These are phyloP conservation scores for Argynnis bischoffii DNA, from an alignment of 2,888 invertebrate genomes.

Conservation along the genomic window DNA sequence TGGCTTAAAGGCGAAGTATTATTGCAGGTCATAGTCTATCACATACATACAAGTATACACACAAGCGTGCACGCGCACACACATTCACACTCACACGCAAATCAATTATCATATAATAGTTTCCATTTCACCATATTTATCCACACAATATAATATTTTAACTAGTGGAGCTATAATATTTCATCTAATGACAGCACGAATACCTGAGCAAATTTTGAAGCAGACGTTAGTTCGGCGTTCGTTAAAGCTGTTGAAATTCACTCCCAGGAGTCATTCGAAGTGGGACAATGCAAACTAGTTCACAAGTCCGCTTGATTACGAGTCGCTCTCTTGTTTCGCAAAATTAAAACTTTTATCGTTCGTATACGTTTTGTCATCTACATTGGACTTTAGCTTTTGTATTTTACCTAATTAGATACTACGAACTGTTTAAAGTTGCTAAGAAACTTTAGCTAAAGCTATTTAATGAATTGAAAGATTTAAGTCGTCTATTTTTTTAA, in stretches of 20 bases:
- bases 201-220: slow-evolving; percentile 33
- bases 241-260: slow-evolving; percentile 37
- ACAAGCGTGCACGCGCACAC: no score
- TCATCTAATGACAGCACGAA: not conserved
- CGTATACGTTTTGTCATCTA: slow-evolving; percentile 30
- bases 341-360: slow-evolving; percentile 39
- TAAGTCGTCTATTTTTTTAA: no score
- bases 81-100: no score
- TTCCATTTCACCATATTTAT: no score
- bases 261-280: slow-evolving; percentile 37
- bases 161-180: not conserved
- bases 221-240: slow-evolving; percentile 21
- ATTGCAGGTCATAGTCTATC: no score
- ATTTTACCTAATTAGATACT: slow-evolving; percentile 20
- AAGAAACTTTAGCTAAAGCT: not conserved
- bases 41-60: no score
- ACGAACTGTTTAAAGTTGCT: slow-evolving; percentile 4
- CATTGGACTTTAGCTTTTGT: slow-evolving; percentile 22
- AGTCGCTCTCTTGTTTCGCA: slow-evolving; percentile 34
- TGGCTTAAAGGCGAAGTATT: no score
- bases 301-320: slow-evolving; percentile 40
- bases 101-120: no score
- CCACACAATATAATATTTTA: no score
- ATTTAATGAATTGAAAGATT: not conserved
- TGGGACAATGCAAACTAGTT: slow-evolving; percentile 40